Base-by-base conservation (phyloP, 2,888 invertebrate species). In the Cecidostiba fungosa region DNA sequence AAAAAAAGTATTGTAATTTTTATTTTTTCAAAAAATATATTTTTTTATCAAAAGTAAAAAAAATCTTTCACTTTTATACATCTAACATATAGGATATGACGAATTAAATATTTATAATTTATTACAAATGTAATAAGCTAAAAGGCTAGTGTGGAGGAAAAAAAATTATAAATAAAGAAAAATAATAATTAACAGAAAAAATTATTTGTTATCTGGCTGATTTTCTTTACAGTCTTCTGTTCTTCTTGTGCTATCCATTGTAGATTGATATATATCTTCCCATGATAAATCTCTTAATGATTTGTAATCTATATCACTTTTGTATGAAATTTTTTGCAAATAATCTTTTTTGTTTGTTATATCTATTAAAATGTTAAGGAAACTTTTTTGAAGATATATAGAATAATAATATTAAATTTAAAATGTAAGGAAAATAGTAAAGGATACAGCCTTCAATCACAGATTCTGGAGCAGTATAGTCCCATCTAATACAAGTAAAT, bases 261-360 rank as follows among this genome's bases (percentile, higher is more conserved):
- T 87, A 19, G 89, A 89, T 29, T 74, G 84, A 10, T 86, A 69
- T 82, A 91, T 89, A 84, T 90, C 90, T 47, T 88, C 81, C 91
- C 91, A 91, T 29, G 91, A 70, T 59, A 87, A 82, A 69, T 89
- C 86, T 70, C 82, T 80, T 39, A 90, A 23, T 32, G 87, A 80
- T 69, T 85, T 74, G 59, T 76, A 84, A 14, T 87, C 85, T 43
- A 86, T 77, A 12, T 88, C 80, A 39, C 73, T 77, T 62, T 88
- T 85, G 72, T 88, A 90, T 39, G 39, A 88, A 83, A 91, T 90
- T 19, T 88, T 86, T 59, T 89, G 88, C 19, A 91, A 81, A 69
- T 89, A 90, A n/a, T 89, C 87, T 19, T 80, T 86, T 69, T 88
- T 88, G 82, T 91, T 89, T 26, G 89, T 88, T 23, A 91, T 85